These are phyloP conservation scores for Myotis findleyi DNA, from an alignment of 2,797 vertebrate species.

Conservation along the genomic window DNA sequence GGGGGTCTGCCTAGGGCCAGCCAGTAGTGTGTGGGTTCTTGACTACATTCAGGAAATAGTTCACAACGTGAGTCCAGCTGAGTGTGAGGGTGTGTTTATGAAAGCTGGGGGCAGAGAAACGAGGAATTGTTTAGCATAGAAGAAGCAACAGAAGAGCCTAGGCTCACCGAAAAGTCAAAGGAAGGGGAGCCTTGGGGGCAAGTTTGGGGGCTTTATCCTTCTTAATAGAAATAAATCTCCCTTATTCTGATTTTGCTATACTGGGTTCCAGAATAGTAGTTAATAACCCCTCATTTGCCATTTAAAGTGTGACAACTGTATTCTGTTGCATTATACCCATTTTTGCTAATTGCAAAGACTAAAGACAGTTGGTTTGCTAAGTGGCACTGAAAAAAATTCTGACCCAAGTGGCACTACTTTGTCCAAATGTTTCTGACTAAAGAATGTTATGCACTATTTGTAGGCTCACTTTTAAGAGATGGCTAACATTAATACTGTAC, in stretches of 20 bases:
- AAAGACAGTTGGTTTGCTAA: slow-evolving; percentile 77
- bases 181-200: no score
- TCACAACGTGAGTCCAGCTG: no score
- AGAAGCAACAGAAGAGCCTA: no score
- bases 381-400: slow-evolving; percentile 75
- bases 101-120: no score
- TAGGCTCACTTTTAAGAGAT: slow-evolving; percentile 85
- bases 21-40: no score
- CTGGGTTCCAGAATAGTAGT: neutral
- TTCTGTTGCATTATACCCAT: neutral
- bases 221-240: neutral
- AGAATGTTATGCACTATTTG: slow-evolving; percentile 85
- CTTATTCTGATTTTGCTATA: slow-evolving; percentile 22
- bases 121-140: no score
- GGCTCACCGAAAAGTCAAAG: no score
- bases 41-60: no score
- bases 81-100: no score
- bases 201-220: neutral
- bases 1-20: no score
- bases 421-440: slow-evolving; percentile 84
- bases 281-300: neutral
- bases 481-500: slow-evolving; percentile 89
- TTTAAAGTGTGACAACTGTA: slow-evolving; percentile 21
- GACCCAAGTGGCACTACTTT: slow-evolving; percentile 77
- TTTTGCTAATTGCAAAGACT: slow-evolving; percentile 85